Base-by-base conservation (phyloP, 2,797 vertebrate genomes). In the Novumbra hubbsi region DNA sequence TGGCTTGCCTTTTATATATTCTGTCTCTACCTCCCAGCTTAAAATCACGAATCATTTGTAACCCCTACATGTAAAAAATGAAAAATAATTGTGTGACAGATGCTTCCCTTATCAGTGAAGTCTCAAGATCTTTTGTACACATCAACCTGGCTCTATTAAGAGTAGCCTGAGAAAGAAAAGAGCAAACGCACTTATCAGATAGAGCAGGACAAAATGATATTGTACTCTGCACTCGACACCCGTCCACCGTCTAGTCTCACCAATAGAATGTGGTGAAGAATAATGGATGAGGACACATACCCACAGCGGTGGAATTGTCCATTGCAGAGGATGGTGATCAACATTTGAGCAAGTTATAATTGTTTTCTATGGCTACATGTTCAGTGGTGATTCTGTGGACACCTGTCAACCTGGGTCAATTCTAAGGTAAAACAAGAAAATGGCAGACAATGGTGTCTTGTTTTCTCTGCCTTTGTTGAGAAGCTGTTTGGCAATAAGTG, bases 101-200 rank as follows among this genome's bases (percentile, higher is more conserved):
- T 71, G 74, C 68, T 64, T 30, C 73, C 66, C 85, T 92, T 92
- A 91, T 91, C 90, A 76, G 88, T 70, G 65, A 34, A 16, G 64
- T 73, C 78, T 84, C 74, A 55, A 68, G 81, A 86, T 86, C 85
- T 79, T 75, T 70, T 73, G 79, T 75, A 57, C 72, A 76, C 85
- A 81, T 80, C 80, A 78, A 85, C 86, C 81, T 68, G 71, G 80
- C 83, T 84, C 92, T 90, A 92, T 92, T 89, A 90, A 89, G 82
- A 85, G 84, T 84, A 81, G 77, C 80, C 80, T 72, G 71, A 65
- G 82, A 87, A 86, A 87, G 87, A 89, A 90, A 89, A 86, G 84
- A 90, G 82, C 87, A 88, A 91, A 89, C 89, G 85, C 74, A 76
- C 86, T 91, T 91, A 90, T 91, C 87, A 85, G 88, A 88, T 85